Evolutionary conservation across 2,888 invertebrate species (phyloP).

Genomic region (Cataglyphis livida): DNA sequence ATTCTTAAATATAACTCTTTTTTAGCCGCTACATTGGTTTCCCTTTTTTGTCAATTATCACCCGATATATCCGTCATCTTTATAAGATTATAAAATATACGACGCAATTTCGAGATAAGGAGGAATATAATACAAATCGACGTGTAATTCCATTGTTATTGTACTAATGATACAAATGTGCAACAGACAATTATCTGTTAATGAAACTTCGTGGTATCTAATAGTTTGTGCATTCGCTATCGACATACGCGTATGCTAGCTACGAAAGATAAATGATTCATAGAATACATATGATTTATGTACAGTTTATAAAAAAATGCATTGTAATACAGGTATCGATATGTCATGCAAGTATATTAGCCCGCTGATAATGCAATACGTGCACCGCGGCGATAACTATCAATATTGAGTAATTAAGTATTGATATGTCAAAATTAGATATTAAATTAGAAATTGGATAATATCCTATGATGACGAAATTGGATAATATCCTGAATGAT

Average conservation of each 20-base stretch:
- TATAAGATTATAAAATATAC: not conserved
- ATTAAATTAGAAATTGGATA: not conserved
- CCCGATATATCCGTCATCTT: not conserved
- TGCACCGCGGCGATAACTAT: not conserved
- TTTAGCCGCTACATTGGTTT: too few species aligned
- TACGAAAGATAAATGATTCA: constrained; percentile 27
- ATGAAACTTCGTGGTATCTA: constrained; percentile 14
- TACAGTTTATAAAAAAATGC: not conserved
- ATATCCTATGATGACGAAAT: too few species aligned
- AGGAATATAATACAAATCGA: not conserved
- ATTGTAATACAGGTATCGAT: constrained; percentile 1
- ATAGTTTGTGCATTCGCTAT: not conserved
- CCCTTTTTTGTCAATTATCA: not conserved
- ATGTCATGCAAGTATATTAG: not conserved
- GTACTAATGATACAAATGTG: not conserved
- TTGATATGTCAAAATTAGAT: not conserved
- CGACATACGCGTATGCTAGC: not conserved
- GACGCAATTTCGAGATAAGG: not conserved
- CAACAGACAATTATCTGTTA: not conserved
- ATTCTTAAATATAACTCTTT: too few species aligned
- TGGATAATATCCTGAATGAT: not conserved
- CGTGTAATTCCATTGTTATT: not conserved
- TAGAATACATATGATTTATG: not conserved
- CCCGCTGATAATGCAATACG: not conserved
- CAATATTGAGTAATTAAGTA: not conserved